Conservation (phyloP, 2,888 invertebrate genomes). For the Polyommatus iphigenia region DNA sequence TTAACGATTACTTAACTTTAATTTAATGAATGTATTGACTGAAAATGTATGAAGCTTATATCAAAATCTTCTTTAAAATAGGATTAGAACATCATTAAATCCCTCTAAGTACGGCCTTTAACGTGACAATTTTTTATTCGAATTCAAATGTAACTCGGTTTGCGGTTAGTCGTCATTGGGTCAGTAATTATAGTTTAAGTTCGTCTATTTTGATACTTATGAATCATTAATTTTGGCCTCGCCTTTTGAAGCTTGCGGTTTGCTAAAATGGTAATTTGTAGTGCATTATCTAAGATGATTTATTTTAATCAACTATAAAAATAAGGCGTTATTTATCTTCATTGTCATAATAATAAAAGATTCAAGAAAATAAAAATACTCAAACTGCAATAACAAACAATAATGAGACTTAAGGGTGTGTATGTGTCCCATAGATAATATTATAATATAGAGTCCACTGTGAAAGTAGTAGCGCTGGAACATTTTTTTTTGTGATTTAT, state of each 20-base stretch:
- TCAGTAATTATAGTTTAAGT: slow-evolving; percentile 19
- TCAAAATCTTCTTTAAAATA: too few species aligned
- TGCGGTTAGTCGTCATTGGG: slow-evolving; percentile 26
- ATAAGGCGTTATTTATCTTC: not conserved
- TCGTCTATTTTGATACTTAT: slow-evolving; percentile 22
- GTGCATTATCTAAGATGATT: not conserved
- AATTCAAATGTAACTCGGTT: slow-evolving; percentile 5
- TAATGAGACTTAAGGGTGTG: too few species aligned
- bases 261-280: not conserved
- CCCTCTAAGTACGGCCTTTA: not conserved
- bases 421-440: too few species aligned
- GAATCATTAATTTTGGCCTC: slow-evolving; percentile 15
- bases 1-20: not conserved
- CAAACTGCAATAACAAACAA: too few species aligned
- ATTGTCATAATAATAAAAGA: not conserved
- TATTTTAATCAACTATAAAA: not conserved
- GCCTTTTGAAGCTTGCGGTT: slow-evolving; percentile 5
- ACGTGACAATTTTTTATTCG: not conserved
- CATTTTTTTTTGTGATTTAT: too few species aligned
- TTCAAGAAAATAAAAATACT: too few species aligned
- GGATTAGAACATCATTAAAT: not conserved
- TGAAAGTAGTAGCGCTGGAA: too few species aligned
- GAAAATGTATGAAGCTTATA: too few species aligned
- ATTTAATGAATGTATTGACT: not conserved
- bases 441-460: too few species aligned